phyloP scores from a whole-genome alignment of 2,113 vertebrate genomes.

The Atractosteus spatula region DNA sequence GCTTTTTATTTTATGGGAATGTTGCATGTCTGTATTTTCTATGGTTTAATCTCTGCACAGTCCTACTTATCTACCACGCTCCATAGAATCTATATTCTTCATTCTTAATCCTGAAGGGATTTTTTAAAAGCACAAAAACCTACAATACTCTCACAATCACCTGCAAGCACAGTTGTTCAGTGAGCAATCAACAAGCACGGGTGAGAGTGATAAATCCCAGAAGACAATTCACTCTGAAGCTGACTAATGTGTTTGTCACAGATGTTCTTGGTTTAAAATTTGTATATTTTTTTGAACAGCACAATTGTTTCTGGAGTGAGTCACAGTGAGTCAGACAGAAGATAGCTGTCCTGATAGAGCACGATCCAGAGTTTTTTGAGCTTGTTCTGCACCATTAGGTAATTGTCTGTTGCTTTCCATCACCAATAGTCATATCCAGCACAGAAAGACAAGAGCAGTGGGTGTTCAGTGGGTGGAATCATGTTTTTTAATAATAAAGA shows the following conservation, averaged over 20 bases:
- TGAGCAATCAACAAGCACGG: not conserved
- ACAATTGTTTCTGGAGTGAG: slow-evolving; percentile 38
- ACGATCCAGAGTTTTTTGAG: slow-evolving; percentile 45
- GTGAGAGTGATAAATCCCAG: not conserved
- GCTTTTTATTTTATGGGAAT: too few species aligned
- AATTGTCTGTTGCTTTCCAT: slow-evolving; percentile 58
- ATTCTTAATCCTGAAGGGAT: not conserved
- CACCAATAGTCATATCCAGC: slow-evolving; percentile 50
- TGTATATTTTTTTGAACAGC: not conserved
- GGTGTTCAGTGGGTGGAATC: slow-evolving; percentile 7
- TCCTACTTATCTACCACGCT: too few species aligned
- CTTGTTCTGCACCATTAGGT: slow-evolving; percentile 67
- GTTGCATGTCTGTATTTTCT: too few species aligned
- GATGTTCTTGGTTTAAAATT: not conserved
- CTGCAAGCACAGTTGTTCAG: not conserved
- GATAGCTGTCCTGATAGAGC: slow-evolving; percentile 46
- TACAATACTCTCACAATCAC: not conserved
- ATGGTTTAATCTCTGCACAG: too few species aligned
- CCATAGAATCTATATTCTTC: too few species aligned
- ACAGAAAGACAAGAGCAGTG: slow-evolving; percentile 31
- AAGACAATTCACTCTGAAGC: not conserved
- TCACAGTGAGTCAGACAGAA: slow-evolving; percentile 69
- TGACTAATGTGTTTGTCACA: not conserved
- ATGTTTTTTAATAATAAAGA: not conserved
- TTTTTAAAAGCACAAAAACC: not conserved